Evolutionary conservation across 2,797 vertebrate genomes (phyloP).

Genomic region (Takifugu rubripes): DNA sequence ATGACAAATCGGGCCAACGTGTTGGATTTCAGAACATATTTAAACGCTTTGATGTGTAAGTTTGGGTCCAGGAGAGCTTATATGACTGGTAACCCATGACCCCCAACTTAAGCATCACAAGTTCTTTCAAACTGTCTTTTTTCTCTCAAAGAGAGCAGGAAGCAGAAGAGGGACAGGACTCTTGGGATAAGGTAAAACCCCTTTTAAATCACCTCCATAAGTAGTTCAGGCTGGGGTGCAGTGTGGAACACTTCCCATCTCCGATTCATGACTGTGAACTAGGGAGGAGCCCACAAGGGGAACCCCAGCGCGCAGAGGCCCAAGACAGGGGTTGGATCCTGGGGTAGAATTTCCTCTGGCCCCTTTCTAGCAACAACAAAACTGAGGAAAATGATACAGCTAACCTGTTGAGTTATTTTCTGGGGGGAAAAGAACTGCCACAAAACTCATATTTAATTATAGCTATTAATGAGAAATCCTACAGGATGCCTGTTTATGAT

Average conservation of each 20-base stretch:
- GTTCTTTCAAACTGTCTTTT: conserved; percentile 33
- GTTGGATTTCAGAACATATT: conserved; percentile 10
- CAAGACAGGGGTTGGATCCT: conserved; percentile 58
- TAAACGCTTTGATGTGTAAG: conserved; percentile 2
- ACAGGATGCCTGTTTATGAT: too few relatives aligned
- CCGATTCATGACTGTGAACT: conserved; percentile 40
- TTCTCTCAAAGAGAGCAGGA: conserved; percentile 45
- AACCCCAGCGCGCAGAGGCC: conserved; percentile 66
- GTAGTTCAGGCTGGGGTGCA: conserved; percentile 59
- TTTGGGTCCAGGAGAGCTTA: conserved; percentile 14
- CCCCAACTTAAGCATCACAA: conserved; percentile 1
- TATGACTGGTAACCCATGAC: conserved; percentile 40
- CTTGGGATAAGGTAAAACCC: conserved; percentile 52
- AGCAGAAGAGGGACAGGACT: conserved; percentile 57
- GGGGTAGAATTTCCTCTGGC: conserved; percentile 71
- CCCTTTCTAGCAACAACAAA: conserved; percentile 52
- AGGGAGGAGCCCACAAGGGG: conserved; percentile 63
- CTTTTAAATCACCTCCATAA: conserved; percentile 64
- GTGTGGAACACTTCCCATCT: conserved; percentile 42
- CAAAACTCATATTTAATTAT: neutral
- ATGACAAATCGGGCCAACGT: conserved; percentile 21
- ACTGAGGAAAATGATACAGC: conserved; percentile 15
- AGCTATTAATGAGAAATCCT: neutral
- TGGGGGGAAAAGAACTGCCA: neutral
- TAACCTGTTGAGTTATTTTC: conserved; percentile 10